Evolutionary conservation across 64 coral and sea anemone species (phyloP), one percentile per base, ranked within the genome.

Genomic region (Montipora efflorescens): DNA sequence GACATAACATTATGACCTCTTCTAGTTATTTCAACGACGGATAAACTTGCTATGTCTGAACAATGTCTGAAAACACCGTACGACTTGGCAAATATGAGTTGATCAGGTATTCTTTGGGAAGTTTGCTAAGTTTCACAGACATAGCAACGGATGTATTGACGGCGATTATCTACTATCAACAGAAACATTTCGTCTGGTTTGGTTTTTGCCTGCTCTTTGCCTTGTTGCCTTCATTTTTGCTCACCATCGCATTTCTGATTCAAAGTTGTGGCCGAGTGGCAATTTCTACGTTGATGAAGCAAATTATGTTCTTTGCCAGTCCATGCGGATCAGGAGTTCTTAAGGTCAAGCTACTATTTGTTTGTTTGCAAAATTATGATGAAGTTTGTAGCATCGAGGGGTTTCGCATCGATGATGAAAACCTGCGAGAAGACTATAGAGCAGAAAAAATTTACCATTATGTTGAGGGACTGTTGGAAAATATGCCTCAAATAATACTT

Each of bases 401-500:
- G 6, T 93, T 79, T 10, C 23, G 88, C 2, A 82, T 93, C 10
- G 87, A 79, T 13, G 78, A 88, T 21, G 84, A 93, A 49, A 43
- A 79, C 11, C 44, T 88, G 22, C 76, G 78, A 23, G 18, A 88
- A 9, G 76, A 88, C 21, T 88, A 88, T 19, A 76, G 92, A 66
- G 77, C 75, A 12, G 83, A 67, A 21, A 64, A 76, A 43, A 76
- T 93, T 12, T 88, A 81, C 14, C 76, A 93, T 51, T 93, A 72
- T 47, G 82, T 93, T 11, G 79, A 93, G 57, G 74, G 83, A 6
- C 77, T 93, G 44, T 68, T 93, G 23, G 92, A 93, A 81, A 82
- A 93, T n/a, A 81, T 93, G 36, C 92, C 92, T 5, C 92, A 93
- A 71, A 88, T 93, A 6, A 70, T 93, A 52, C 84, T 93, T 18